Evolutionary conservation across 2,113 vertebrate species (phyloP), one percentile per base, ranked within the genome.

Genomic region (Rhynchopsitta pachyrhyncha): DNA sequence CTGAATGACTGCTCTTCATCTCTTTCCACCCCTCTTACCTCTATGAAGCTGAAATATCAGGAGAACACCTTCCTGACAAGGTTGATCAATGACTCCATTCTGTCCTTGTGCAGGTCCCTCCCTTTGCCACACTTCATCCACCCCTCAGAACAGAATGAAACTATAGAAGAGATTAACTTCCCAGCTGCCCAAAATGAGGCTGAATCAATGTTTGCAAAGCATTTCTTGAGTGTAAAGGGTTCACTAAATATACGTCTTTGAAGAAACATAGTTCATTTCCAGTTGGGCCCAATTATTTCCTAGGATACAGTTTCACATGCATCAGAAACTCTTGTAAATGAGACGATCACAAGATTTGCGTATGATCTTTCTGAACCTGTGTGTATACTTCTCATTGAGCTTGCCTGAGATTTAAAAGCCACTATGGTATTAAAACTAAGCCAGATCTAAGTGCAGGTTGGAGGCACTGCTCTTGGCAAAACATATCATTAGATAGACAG

Each of bases 81-180:
- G 96, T 96, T 96, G 92, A 93, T 95, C 95, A 97, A 97, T 94
- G 96, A 94, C 74, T 96, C 92, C 96, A 97, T 93, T 94, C 92
- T 96, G 95, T 96, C 84, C 93, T 94, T 96, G 90, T 96, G 95
- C 96, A 95, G 94, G 95, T 96, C 96, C 96, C 93, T 96, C 95
- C 96, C 95, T 92, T 92, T 96, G 93, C 93, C 95, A 96, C 52
- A 97, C 96, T 97, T 76, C 95, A 97, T 92, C 95, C 95, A 96
- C 96, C 92, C 93, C 96, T 96, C 96, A 96, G 93, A 97, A 95
- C 86, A 96, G 93, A 96, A 96, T 96, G 93, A 97, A 96, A 97
- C 96, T 97, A 97, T 0, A 96, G 96, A 96, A 97, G 88, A 96
- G 95, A 97, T 97, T 95, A 96, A 92, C 96, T 97, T 96, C 96